Evolutionary conservation across 2,113 vertebrate genomes (phyloP).

Genomic region (Eudorcas thomsonii): DNA sequence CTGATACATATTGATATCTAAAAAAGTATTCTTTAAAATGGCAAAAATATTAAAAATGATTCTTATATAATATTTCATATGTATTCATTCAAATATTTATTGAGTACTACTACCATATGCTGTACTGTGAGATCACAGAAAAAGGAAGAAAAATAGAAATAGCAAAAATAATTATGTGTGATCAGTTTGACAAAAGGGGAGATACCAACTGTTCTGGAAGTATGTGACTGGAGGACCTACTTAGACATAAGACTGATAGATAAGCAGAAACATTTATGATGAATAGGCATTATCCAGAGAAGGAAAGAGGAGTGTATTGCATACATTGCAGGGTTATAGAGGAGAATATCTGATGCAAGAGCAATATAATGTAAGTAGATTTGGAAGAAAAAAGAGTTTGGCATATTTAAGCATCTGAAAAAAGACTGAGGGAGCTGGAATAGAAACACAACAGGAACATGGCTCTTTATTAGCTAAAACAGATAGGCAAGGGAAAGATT

Average conservation of each 20-base stretch:
- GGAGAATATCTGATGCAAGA: neutral
- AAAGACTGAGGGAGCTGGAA: neutral
- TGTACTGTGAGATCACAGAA: conserved; percentile 21
- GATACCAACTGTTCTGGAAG: neutral
- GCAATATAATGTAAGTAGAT: neutral
- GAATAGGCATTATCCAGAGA: neutral
- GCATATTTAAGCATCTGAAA: neutral
- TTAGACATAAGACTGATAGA: neutral
- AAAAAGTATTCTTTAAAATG: neutral
- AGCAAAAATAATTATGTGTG: conserved; percentile 48
- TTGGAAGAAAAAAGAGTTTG: neutral
- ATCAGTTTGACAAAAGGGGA: neutral
- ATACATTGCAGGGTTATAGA: neutral
- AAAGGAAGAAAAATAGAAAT: conserved; percentile 32
- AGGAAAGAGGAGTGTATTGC: neutral
- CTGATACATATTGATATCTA: neutral
- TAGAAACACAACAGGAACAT: neutral
- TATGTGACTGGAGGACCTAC: neutral
- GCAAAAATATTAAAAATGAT: neutral
- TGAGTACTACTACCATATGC: conserved; percentile 13
- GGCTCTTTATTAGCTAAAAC: neutral
- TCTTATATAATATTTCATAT: neutral
- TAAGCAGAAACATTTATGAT: neutral
- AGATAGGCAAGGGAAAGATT: neutral
- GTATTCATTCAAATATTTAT: conserved; percentile 35